phyloP scores from a whole-genome alignment of 2,797 vertebrate species.

The Myripristis murdjan region DNA sequence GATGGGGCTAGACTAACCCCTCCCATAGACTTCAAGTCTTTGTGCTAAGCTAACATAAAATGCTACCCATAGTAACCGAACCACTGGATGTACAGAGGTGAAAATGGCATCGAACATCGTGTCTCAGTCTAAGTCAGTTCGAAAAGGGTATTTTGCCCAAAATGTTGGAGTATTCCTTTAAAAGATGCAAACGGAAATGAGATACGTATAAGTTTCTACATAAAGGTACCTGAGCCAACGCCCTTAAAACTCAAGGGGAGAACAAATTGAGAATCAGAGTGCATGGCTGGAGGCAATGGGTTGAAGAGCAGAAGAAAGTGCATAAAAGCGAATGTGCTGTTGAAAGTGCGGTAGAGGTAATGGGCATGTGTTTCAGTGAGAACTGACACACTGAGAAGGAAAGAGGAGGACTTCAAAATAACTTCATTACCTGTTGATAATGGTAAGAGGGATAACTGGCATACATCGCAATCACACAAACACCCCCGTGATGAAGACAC shows the following conservation, averaged over 20 bases:
- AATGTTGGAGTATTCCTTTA: too few relatives aligned
- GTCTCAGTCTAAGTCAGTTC: too few relatives aligned
- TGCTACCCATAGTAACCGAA: too few relatives aligned
- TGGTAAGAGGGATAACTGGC: slow-evolving; percentile 53
- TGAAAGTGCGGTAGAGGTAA: slow-evolving; percentile 56
- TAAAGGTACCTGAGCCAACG: slow-evolving; percentile 33
- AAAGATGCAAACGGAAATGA: slow-evolving; percentile 47
- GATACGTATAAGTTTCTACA: slow-evolving; percentile 44
- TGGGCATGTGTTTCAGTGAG: slow-evolving; percentile 39
- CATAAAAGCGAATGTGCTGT: background rate
- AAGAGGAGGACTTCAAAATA: slow-evolving; percentile 62
- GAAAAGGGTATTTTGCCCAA: too few relatives aligned
- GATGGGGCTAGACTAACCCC: too few relatives aligned
- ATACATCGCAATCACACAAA: slow-evolving; percentile 58
- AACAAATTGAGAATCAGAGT: slow-evolving; percentile 17
- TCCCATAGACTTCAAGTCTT: too few relatives aligned
- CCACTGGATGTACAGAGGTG: too few relatives aligned
- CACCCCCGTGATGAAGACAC: slow-evolving; percentile 67
- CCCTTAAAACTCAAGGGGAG: slow-evolving; percentile 24
- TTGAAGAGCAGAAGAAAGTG: slow-evolving; percentile 47
- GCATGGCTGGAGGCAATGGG: slow-evolving; percentile 3
- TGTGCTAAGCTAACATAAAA: too few relatives aligned
- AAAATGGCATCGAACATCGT: too few relatives aligned
- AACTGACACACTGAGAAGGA: slow-evolving; percentile 32
- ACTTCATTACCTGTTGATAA: slow-evolving; percentile 67